phyloP scores from a whole-genome alignment of 2,888 invertebrate genomes.

The Cheilosia impressa region DNA sequence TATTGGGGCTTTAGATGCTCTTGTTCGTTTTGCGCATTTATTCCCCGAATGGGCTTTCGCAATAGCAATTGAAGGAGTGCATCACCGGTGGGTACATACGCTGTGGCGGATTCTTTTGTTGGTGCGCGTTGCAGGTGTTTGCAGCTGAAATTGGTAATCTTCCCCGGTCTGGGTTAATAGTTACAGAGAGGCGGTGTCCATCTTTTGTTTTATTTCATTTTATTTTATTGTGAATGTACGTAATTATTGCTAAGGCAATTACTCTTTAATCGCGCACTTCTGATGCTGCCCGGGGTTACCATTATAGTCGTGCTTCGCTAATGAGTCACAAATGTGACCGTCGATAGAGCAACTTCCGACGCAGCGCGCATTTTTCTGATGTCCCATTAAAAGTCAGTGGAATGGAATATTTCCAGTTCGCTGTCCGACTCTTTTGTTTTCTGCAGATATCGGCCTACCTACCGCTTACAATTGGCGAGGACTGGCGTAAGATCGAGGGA shows the following conservation, averaged over 20 bases:
- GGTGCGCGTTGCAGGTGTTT: background rate
- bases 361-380: no score
- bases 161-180: background rate
- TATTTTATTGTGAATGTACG: background rate
- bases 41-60: conserved; percentile 49
- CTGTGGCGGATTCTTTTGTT: background rate
- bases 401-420: no score
- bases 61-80: conserved; percentile 61
- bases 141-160: background rate
- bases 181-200: background rate
- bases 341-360: no score
- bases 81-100: background rate
- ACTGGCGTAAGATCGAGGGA: no score
- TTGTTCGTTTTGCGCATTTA: conserved; percentile 49
- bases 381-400: no score
- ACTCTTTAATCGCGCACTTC: no score
- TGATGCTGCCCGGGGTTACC: no score
- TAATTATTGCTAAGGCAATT: background rate
- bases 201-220: background rate
- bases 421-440: no score
- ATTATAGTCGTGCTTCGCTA: no score
- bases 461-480: no score
- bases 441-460: no score
- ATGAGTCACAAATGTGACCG: no score
- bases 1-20: conserved; percentile 46